Percentiles rank a stretch among this genome's conserved stretches.
Evolutionary conservation across 92 coral and sea anemone species (phyloP).

Genomic region (Umimayanthus kanabou): DNA sequence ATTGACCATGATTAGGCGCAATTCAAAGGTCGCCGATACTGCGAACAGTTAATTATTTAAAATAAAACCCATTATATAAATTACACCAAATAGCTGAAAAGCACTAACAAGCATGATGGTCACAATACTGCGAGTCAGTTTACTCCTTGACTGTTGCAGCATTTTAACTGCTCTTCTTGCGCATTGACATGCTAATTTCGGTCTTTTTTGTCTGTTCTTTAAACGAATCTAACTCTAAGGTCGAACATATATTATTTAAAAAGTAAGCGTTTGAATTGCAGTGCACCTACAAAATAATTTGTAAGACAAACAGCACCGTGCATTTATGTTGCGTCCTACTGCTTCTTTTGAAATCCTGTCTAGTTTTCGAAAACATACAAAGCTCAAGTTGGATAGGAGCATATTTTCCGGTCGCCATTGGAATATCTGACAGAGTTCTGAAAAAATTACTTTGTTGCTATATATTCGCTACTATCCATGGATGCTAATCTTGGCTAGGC

Average conservation of each 20-base stretch:
- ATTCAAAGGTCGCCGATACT: neutral
- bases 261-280: neutral
- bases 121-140: too few species aligned
- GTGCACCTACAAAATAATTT: neutral
- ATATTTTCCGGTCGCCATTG: too few species aligned
- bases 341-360: neutral
- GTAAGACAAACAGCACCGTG: neutral
- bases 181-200: neutral
- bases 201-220: neutral
- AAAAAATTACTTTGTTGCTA: neutral
- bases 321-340: neutral
- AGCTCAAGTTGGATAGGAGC: too few species aligned
- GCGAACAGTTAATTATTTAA: neutral
- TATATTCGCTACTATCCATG: neutral
- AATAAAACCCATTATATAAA: too few species aligned
- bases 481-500: neutral
- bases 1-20: neutral
- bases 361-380: too few species aligned
- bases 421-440: too few species aligned
- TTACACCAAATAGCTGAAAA: neutral
- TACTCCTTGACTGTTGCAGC: neutral
- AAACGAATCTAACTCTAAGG: neutral
- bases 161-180: neutral
- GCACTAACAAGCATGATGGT: neutral
- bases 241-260: too few species aligned